Evolutionary conservation across 2,888 invertebrate genomes (phyloP), one percentile per base, ranked within the genome.

Genomic region (Tineola bisselliella): DNA sequence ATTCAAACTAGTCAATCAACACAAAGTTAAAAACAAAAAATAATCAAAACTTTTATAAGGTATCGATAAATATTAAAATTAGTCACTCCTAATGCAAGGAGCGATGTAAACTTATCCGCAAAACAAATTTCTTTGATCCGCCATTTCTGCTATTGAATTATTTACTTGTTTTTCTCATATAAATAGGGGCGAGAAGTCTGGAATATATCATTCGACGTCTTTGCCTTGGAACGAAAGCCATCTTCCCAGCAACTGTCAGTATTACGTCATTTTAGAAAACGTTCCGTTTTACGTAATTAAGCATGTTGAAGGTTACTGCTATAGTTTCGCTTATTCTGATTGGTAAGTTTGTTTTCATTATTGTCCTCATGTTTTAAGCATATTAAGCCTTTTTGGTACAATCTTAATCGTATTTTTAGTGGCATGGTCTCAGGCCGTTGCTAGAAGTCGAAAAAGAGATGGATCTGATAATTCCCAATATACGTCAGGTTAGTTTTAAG

Each of bases 311-410:
- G 64, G 66, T 84, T 10, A 73, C 78, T 0, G 78, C 78, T 1
- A 68, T 84, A 0, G 69, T 83, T 13, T 81, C 82, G 1, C 65
- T 84, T n/a, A 69, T 84, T 74, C 72, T 84, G 31, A 77, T 84
- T 57, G 84, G 84, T 84, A 69, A 84, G 38, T 61, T 58, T 19
- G 5, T 4, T 25, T n/a, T n/a, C n/a, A n/a, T n/a, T n/a, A n/a
- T n/a, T n/a, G n/a, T n/a, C n/a, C n/a, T n/a, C n/a, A n/a, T n/a
- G n/a, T n/a, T n/a, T n/a, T n/a, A n/a, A n/a, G n/a, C n/a, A n/a
- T n/a, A n/a, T n/a, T n/a, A n/a, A n/a, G n/a, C n/a, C n/a, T n/a
- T n/a, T n/a, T n/a, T n/a, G 25, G 6, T 6, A 4, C 6, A 25
- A 25, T 19, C 1, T 44, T 4, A 25, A 25, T 25, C 4, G 6